Percentiles rank a stretch among this genome's conserved stretches.
Conservation (phyloP, 2,797 vertebrate species). For the Siniperca obscura region DNA sequence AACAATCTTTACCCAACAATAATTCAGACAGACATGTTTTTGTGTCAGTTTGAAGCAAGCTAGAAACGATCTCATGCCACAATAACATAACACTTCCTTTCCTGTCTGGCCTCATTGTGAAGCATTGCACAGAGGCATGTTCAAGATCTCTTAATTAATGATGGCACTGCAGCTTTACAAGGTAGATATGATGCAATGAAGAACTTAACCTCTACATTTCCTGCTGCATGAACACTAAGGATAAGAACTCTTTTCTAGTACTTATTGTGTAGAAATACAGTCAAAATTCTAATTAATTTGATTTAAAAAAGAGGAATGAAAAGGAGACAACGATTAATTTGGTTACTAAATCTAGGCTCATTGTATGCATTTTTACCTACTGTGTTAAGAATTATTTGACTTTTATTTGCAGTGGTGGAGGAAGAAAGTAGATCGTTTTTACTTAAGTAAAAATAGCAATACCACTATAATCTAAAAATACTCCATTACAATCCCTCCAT, state of each 20-base stretch:
- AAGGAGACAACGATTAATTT: neutral
- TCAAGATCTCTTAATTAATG: constrained; percentile 34
- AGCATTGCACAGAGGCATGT: constrained; percentile 17
- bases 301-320: neutral
- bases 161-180: constrained; percentile 21
- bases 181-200: constrained; percentile 10
- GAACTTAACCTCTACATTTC: neutral
- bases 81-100: constrained; percentile 28
- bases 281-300: neutral
- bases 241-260: neutral
- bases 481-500: rapidly evolving
- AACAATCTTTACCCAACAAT: neutral
- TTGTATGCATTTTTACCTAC: neutral
- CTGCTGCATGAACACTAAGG: neutral
- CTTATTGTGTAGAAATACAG: neutral
- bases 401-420: neutral
- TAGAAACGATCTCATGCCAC: constrained; percentile 42
- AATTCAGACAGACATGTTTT: constrained; percentile 34
- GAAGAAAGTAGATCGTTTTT: neutral
- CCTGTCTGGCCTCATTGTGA: constrained; percentile 33
- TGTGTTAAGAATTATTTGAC: neutral
- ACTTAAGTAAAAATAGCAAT: neutral
- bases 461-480: neutral
- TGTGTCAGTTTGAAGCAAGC: constrained; percentile 13
- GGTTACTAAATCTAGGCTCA: neutral